Conservation (phyloP, 2,113 vertebrate genomes). For the Charadrius vociferus region DNA sequence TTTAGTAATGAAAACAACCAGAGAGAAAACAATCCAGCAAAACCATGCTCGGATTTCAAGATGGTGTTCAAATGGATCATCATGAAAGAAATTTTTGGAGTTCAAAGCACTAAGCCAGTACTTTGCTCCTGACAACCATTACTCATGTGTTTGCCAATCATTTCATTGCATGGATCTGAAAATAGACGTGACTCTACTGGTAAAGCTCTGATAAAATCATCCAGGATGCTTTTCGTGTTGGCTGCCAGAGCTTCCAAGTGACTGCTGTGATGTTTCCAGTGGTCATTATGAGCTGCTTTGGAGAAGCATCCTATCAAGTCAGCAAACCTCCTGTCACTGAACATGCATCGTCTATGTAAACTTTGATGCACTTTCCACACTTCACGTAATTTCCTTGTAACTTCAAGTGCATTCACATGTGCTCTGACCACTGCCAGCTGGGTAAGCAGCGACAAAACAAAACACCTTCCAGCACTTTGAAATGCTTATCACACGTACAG, state of each 20-base stretch:
- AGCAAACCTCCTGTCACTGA: neutral
- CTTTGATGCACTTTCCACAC: neutral
- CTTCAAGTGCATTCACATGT: neutral
- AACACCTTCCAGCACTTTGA: neutral
- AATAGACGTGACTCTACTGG: neutral
- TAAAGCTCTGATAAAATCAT: slow-evolving; percentile 14
- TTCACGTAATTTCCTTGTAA: neutral
- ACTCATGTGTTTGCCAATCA: neutral
- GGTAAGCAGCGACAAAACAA: neutral
- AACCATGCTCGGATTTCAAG: slow-evolving; percentile 23
- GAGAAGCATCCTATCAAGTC: neutral
- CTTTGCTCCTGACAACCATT: slow-evolving; percentile 19
- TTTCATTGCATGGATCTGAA: slow-evolving; percentile 1
- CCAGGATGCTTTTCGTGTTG: neutral
- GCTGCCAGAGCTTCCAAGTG: neutral
- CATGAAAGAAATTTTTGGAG: slow-evolving; percentile 1
- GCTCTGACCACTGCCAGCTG: neutral
- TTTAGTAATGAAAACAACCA: neutral
- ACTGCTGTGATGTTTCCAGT: neutral
- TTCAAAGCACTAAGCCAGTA: slow-evolving; percentile 4
- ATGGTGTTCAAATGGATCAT: neutral
- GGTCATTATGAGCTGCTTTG: neutral
- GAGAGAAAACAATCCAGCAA: slow-evolving; percentile 3
- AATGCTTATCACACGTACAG: neutral
- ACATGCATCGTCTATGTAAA: neutral